Base-by-base conservation (phyloP, 2,888 invertebrate genomes). In the Phania funesta region DNA sequence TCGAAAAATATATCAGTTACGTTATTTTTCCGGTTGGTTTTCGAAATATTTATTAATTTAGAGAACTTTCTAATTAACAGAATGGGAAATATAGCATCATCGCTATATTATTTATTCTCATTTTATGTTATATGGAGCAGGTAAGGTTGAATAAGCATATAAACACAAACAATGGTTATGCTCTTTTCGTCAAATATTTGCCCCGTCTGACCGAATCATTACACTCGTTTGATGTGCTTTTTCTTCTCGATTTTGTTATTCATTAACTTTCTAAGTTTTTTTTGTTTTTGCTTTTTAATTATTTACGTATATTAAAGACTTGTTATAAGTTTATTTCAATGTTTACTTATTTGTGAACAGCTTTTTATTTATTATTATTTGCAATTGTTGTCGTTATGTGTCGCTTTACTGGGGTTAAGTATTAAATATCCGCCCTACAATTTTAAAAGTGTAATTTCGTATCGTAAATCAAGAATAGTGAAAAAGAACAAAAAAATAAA, bases 391-490 rank as follows among this genome's bases (percentile, higher is more conserved):
- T 26, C 48, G 13, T 38, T 71, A n/a, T 29, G n/a, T 20, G 62
- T n/a, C 11, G 46, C 9, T 52, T 60, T 32, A 4, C 8, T 46
- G 32, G 54, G 62, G 67, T 67, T 48, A 50, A 73, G 76, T 68
- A 24, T 8, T 24, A 58, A 76, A 76, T 67, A 67, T 22, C 32
- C 48, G 52, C 26, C 46, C 35, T 74, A 56, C 54, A 62, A 26
- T 16, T 65, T 48, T 74, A 38, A 32, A 38, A 20, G n/a, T n/a
- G n/a, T 54, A 13, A 18, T 9, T 20, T 22, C 3, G 7, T 56
- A 3, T 5, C 5, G n/a, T 6, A 26, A 18, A 38, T 11, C 13
- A 0, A 13, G n/a, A 4, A 38, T 6, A 26, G 6, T 3, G 13
- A 38, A 38, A 38, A 3, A 38, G 35, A n/a, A n/a, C 26, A 26